Percentiles rank a stretch among this genome's conserved stretches.
Conservation (phyloP, 2,888 invertebrate genomes). For the Cenopis cana region DNA sequence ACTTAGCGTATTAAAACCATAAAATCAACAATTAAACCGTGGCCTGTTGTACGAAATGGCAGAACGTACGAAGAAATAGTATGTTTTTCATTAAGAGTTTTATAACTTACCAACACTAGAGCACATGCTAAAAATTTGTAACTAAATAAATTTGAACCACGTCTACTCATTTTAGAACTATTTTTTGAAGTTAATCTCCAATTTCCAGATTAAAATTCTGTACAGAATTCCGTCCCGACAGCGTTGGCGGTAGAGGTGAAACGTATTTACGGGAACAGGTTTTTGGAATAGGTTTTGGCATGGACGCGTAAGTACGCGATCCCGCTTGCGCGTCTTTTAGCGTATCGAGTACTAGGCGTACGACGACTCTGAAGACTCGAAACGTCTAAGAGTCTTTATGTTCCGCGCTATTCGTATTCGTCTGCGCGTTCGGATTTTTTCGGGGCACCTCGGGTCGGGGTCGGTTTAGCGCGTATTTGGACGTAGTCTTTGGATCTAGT, state of each 20-base stretch:
- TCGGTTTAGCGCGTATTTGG: too few species aligned
- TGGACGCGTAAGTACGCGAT: too few species aligned
- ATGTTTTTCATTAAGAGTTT: slow-evolving; percentile 30
- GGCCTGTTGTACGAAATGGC: slow-evolving; percentile 31
- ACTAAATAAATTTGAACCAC: slow-evolving; percentile 59
- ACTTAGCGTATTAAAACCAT: slow-evolving; percentile 69
- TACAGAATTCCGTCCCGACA: slow-evolving; percentile 19
- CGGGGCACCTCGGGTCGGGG: too few species aligned
- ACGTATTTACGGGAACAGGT: too few species aligned
- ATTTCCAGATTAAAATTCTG: slow-evolving; percentile 37
- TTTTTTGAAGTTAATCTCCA: slow-evolving; percentile 14
- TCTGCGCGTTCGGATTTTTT: too few species aligned
- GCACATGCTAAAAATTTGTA: slow-evolving; percentile 64
- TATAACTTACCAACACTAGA: slow-evolving; percentile 70
- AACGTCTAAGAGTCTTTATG: too few species aligned
- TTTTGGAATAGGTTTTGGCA: too few species aligned
- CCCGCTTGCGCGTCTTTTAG: too few species aligned
- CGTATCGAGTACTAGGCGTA: too few species aligned
- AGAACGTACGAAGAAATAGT: slow-evolving; percentile 12
- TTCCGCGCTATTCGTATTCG: too few species aligned
- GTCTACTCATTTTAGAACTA: slow-evolving; percentile 60
- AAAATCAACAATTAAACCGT: slow-evolving; percentile 68
- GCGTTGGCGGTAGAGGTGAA: slow-evolving; percentile 42
- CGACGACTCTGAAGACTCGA: too few species aligned
- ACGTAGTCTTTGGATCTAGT: too few species aligned